Evolutionary conservation across 2,113 vertebrate genomes (phyloP), one percentile per base, ranked within the genome.

Genomic region (Pollimyrus isidori): DNA sequence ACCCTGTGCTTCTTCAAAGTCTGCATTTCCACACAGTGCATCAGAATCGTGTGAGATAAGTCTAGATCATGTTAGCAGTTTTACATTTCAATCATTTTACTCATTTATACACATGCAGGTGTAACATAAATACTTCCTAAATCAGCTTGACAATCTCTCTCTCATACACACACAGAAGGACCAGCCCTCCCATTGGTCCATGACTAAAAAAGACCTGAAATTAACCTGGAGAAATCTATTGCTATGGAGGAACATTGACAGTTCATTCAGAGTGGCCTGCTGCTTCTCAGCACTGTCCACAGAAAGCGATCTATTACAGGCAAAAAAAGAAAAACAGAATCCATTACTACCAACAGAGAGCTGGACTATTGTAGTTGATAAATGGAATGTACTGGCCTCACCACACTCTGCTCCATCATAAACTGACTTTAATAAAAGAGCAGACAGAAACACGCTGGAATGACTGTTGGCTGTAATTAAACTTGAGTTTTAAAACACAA

Each of bases 121-220:
- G 10, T 48, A 48, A 84, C 82, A 84, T 48, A 83, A 45, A 84
- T 13, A 84, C 42, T 83, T 46, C 80, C 21, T 69, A 69, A 26
- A 3, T 11, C 62, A 13, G 26, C 10, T 13, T 69, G 62, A 69
- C n/a, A 69, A 65, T 65, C 58, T 56, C 17, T 21, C 17, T 19
- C 53, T 10, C 58, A 17, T 15, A 80, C 73, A 80, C 46, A 58
- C n/a, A 69, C 73, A 89, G 30, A 84, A 65, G 65, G 35, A 26
- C 30, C 19, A 82, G 56, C 82, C 85, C 73, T 89, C 87, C 58
- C 86, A 90, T 87, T 52, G 26, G 53, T 58, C 39, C 49, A 65
- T 23, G 53, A 89, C 10, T 53, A 93, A 92, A 89, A 91, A 92
- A 92, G 91, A 94, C 93, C 91, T 89, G 90, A 92, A 90, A 89